Percentiles rank a stretch among this genome's conserved stretches.
These are phyloP conservation scores for Cosmia trapezina DNA, from an alignment of 2,888 invertebrate genomes.

Conservation along the genomic window DNA sequence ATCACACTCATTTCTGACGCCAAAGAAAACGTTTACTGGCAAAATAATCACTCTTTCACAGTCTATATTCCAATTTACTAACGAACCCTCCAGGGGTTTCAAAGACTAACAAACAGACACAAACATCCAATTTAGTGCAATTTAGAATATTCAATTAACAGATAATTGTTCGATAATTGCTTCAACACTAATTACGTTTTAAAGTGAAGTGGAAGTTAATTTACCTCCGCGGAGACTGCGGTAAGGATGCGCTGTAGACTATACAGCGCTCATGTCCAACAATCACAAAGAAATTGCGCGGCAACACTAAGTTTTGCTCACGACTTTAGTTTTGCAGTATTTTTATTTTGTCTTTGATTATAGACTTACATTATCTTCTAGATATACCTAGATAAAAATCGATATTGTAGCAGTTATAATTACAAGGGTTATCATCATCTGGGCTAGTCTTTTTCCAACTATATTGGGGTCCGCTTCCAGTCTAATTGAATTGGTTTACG, in stretches of 20 bases:
- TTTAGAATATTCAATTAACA: conserved; percentile 22
- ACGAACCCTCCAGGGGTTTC: neutral
- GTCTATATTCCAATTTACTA: neutral
- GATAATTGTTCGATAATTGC: conserved; percentile 23
- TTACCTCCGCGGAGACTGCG: conserved; percentile 28
- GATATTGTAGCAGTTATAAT: neutral
- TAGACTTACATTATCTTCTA: no score
- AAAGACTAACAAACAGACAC: conserved; percentile 6
- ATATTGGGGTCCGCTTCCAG: no score
- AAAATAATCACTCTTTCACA: neutral
- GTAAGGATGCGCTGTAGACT: conserved; percentile 36
- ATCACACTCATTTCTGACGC: neutral
- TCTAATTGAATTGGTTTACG: neutral
- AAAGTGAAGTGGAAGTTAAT: conserved; percentile 25
- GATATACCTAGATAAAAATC: no score
- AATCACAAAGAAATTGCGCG: conserved; percentile 33
- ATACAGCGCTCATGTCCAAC: conserved; percentile 23
- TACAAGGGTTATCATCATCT: no score
- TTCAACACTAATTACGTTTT: conserved; percentile 32
- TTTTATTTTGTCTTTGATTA: neutral
- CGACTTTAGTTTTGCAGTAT: neutral
- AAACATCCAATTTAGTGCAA: conserved; percentile 24
- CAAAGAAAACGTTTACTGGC: neutral
- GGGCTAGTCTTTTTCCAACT: no score
- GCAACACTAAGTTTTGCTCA: neutral